Evolutionary conservation across 2,113 vertebrate species (phyloP), one percentile per base, ranked within the genome.

Genomic region (Eonycteris spelaea): DNA sequence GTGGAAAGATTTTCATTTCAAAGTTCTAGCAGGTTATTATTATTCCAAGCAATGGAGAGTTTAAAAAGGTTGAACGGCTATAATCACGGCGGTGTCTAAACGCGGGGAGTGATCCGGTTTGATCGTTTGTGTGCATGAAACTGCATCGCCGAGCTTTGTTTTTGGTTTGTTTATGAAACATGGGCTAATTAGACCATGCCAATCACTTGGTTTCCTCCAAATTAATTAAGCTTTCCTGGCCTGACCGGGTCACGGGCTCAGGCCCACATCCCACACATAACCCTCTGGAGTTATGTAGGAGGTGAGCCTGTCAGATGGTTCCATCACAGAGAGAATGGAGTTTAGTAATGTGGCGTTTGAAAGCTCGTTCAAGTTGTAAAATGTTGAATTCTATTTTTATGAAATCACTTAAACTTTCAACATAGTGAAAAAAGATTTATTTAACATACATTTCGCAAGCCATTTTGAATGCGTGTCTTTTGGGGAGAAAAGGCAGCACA

Each of bases 1-100:
- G 97, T 75, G 67, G 95, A 96, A 94, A 97, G 55, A 91, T 97
- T 97, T 98, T 89, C 96, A 70, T 98, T 97, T 97, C 94, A 97
- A 84, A 92, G 78, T 98, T 98, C 95, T 3, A 53, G 94, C 89
- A 97, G 97, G 35, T 80, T 83, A 83, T 97, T 91, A 97, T 94
- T 98, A 97, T 98, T 97, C 95, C 95, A 97, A 98, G 57, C 70
- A 94, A 7, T 89, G 84, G 97, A 98, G 97, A 97, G 96, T 80
- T 96, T 97, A 98, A 43, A 91, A 65, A 86, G 26, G 77, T 85
- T 86, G 94, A 97, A 78, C 90, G 83, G 61, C 94, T 91, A 18
- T 91, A 93, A 96, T 96, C 90, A 93, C 15, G 74, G 82, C 68
- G 53, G 95, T 35, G 6, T 91, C 94, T 95, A 83, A 40, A 35